These are phyloP conservation scores for Pygmarrhopalites habei DNA, from an alignment of 1,140 invertebrate genomes.

Conservation along the genomic window DNA sequence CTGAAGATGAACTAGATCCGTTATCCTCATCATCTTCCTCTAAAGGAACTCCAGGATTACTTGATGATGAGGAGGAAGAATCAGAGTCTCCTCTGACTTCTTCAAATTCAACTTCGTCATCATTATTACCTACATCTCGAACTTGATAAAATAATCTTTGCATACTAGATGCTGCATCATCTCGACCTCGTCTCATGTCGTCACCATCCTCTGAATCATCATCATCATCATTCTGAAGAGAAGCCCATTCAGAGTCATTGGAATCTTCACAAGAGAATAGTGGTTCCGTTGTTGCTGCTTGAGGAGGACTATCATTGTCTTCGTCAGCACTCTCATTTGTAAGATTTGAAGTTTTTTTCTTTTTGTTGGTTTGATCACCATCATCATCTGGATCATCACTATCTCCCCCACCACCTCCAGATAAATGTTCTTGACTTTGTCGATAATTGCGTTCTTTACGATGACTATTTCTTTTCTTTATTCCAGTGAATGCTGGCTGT, in stretches of 20 bases:
- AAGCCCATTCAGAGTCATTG: conserved; percentile 5
- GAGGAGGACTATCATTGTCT: not conserved
- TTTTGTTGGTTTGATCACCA: no score
- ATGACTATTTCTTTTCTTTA: conserved; percentile 10
- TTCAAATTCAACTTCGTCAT: conserved; percentile 6
- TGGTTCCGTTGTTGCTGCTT: not conserved
- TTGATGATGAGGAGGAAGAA: conserved; percentile 5
- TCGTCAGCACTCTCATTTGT: conserved; percentile 2
- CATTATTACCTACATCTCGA: not conserved
- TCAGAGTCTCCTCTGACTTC: conserved; percentile 5
- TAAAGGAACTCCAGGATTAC: no score
- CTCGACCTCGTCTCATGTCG: not conserved
- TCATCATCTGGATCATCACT: not conserved
- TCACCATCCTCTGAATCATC: not conserved
- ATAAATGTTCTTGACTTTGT: not conserved
- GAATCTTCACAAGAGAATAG: not conserved
- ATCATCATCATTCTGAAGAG: not conserved
- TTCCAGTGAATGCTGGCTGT: not conserved
- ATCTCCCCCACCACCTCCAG: not conserved
- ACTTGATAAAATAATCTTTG: conserved; percentile 9
- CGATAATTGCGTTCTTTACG: not conserved
- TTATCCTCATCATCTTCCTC: not conserved
- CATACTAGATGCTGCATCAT: not conserved
- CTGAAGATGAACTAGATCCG: conserved; percentile 18
- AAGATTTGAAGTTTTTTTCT: not conserved